Base-by-base conservation (phyloP, 1,140 invertebrate species). In the Musca vetustissima region DNA sequence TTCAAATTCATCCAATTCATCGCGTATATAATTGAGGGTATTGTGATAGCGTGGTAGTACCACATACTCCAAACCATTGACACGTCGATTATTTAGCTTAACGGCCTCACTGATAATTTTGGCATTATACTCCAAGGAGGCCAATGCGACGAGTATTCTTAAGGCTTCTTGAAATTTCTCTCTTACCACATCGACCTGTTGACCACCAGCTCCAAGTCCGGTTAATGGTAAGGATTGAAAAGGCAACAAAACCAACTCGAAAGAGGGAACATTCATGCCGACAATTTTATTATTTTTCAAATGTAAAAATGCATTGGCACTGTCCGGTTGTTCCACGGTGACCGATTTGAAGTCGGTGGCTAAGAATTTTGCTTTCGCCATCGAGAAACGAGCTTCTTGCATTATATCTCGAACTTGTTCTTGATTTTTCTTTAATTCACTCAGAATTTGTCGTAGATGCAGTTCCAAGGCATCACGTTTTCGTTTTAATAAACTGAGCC, bases 41-140 rank as follows among this genome's bases (percentile, higher is more conserved):
- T 86, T 85, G 72, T 90, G 86, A 71, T 93, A 90, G 73, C 87
- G 85, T 24, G 93, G 92, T 80, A 94, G 90, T 59, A 95, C 90
- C 43, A 94, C 89, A 85, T 93, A 91, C 76, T 92, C 90, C 74
- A 95, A 87, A 24, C 92, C 93, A 83, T 94, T 95, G 15, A 93
- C 90, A 81, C 92, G 86, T 75, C 92, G 85, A 75, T 79, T 74
- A 21, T 83, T 80, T 28, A 75, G 77, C 3, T 68, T 64, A 0
- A 73, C 73, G 9, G 72, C 77, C 0, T 59, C 43, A 14, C 22
- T 24, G 25, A 81, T 25, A 68, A 77, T 70, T 0, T 72, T 69
- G 2, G 73, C 66, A 52, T 74, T 74, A 21, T 74, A 77, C 8
- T 79, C 70, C 0, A 75, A 21, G 0, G 79, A 79, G 3, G 75